Evolutionary conservation across 2,888 invertebrate species (phyloP), one percentile per base, ranked within the genome.

Genomic region (Eupithecia tripunctaria): DNA sequence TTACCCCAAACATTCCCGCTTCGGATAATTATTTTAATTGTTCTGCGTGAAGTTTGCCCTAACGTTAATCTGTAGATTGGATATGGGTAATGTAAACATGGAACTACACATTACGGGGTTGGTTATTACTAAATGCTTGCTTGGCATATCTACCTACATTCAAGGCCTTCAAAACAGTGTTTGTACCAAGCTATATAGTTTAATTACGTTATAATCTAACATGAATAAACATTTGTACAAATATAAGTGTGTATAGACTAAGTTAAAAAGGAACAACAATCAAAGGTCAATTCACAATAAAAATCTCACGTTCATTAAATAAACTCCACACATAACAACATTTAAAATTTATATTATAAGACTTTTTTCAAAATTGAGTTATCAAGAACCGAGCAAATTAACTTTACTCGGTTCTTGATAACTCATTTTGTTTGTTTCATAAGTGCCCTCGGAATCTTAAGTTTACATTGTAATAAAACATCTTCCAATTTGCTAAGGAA

Each of bases 21-120:
- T 66, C 62, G 73, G 74, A 51, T 69, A 77, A 78, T 77, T 80
- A 76, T 76, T 76, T 75, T 80, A 76, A 80, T 78, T 80, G 79
- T 80, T 78, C 73, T 59, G 69, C 64, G 74, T 72, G 65, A 67
- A 73, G 71, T 77, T 77, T 76, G 72, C 75, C 62, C 74, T 21
- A 36, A 51, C 67, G 71, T 71, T 78, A 72, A 78, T 56, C 66
- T 72, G 71, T 68, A 56, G 66, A 60, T 60, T 67, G 68, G 66
- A 60, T 64, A 68, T 67, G 74, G 72, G 74, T 66, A 59, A 51
- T 70, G 70, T 72, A 75, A 75, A 70, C 75, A 72, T 66, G 38
- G n/a, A 21, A 41, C 38, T 38, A n/a, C 14, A 62, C 60, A 67
- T 75, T 56, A 68, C 7, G 65, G 56, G 70, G 72, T 70, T 59